A percentile compares a stretch with the other conserved stretches of the same genome.
Evolutionary conservation across 2,888 invertebrate genomes (phyloP).

Genomic region (Bembecia ichneumoniformis): DNA sequence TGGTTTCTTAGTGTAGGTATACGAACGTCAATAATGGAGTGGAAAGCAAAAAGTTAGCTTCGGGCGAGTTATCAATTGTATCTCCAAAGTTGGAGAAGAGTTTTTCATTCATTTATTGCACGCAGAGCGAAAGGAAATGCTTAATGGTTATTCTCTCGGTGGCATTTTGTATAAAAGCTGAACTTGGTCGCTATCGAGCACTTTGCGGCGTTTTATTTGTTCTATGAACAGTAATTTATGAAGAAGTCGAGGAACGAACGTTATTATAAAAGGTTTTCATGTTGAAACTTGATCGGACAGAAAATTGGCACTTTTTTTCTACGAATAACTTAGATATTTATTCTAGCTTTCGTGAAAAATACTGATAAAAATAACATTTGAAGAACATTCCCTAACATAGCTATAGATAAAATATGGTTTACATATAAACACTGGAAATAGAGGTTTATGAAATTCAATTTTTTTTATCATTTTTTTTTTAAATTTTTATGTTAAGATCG

Average conservation of each 20-base stretch:
- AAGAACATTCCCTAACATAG: too few species aligned
- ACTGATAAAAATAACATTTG: too few species aligned
- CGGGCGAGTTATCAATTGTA: conserved; percentile 61
- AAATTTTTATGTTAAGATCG: too few species aligned
- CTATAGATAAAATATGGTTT: too few species aligned
- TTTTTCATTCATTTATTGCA: conserved; percentile 62
- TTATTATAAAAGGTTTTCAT: not conserved
- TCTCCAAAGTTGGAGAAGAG: conserved; percentile 43
- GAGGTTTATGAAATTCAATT: too few species aligned
- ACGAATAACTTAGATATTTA: too few species aligned
- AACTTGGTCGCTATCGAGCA: conserved; percentile 40
- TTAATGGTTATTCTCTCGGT: conserved; percentile 54
- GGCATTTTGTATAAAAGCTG: conserved; percentile 44
- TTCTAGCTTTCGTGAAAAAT: too few species aligned
- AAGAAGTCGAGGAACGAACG: not conserved
- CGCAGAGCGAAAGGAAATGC: conserved; percentile 47
- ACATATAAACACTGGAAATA: too few species aligned
- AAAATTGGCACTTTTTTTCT: not conserved
- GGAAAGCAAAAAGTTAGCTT: conserved; percentile 54
- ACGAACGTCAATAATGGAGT: conserved; percentile 47
- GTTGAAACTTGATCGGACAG: not conserved
- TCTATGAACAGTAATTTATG: conserved; percentile 32
- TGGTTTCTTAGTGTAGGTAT: not conserved
- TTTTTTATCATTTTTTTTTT: too few species aligned
- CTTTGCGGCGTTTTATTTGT: conserved; percentile 38